Evolutionary conservation across 1,140 invertebrate genomes (phyloP).

Genomic region (Triops cancriformis): DNA sequence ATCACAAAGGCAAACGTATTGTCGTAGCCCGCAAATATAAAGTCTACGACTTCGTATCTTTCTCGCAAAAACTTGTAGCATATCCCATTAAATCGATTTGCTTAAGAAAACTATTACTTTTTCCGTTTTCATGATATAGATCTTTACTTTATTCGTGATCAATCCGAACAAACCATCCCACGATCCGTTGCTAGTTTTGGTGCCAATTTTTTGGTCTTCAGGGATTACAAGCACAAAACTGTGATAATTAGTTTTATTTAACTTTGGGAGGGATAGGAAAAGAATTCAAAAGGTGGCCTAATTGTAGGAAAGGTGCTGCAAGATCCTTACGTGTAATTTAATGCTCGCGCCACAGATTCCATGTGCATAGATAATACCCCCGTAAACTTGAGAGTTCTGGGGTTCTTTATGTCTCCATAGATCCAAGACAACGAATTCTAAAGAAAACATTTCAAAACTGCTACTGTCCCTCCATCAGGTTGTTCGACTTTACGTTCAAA

Average conservation of each 20-base stretch:
- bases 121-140: not conserved
- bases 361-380: not conserved
- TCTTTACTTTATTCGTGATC: not conserved
- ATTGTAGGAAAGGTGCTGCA: no score
- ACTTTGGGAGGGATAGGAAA: not conserved
- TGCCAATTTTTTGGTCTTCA: not conserved
- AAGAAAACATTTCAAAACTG: not conserved
- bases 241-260: not conserved
- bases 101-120: not conserved
- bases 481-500: not conserved
- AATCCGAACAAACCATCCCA: not conserved
- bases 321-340: not conserved
- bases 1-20: not conserved
- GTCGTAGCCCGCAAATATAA: not conserved
- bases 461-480: not conserved
- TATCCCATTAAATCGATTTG: not conserved
- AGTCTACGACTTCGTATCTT: not conserved
- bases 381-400: not conserved
- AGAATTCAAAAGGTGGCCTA: no score
- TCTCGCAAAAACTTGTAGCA: not conserved
- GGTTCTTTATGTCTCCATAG: not conserved
- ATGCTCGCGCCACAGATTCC: not conserved
- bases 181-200: not conserved
- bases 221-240: not conserved
- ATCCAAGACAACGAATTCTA: not conserved